These are phyloP conservation scores for Myopa tessellatipennis DNA, from an alignment of 2,888 invertebrate species.

Conservation along the genomic window DNA sequence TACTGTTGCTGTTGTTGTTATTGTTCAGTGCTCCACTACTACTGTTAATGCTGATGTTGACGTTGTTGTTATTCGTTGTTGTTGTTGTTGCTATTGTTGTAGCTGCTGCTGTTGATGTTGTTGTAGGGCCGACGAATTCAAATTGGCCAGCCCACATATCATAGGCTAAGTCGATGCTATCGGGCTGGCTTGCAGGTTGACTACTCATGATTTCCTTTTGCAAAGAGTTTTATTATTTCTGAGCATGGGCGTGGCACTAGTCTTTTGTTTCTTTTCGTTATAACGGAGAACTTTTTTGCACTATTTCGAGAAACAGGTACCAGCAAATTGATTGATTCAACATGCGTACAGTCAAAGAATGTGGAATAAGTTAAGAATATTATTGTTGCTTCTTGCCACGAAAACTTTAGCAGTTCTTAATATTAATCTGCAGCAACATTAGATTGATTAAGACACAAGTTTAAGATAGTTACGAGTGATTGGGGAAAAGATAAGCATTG, in stretches of 20 bases:
- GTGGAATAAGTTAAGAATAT: background rate
- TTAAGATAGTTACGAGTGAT: background rate
- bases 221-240: slow-evolving; percentile 31
- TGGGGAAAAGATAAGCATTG: background rate
- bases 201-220: slow-evolving; percentile 60
- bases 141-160: slow-evolving; percentile 93
- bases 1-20: slow-evolving; percentile 47
- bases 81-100: slow-evolving; percentile 51
- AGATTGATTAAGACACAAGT: background rate
- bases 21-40: slow-evolving; percentile 50
- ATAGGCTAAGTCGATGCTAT: slow-evolving; percentile 80
- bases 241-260: slow-evolving; percentile 31
- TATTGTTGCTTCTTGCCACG: background rate
- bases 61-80: slow-evolving; percentile 50
- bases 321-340: background rate
- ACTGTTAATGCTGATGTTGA: slow-evolving; percentile 49
- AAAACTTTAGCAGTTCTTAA: too few relatives aligned
- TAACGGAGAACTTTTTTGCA: background rate
- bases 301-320: background rate
- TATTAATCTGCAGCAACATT: too few relatives aligned
- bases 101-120: slow-evolving; percentile 50
- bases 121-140: slow-evolving; percentile 77
- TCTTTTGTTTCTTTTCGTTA: background rate
- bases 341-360: background rate
- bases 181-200: slow-evolving; percentile 69